These are phyloP conservation scores for Cephus pulcher DNA, from an alignment of 2,888 invertebrate species.

Conservation along the genomic window DNA sequence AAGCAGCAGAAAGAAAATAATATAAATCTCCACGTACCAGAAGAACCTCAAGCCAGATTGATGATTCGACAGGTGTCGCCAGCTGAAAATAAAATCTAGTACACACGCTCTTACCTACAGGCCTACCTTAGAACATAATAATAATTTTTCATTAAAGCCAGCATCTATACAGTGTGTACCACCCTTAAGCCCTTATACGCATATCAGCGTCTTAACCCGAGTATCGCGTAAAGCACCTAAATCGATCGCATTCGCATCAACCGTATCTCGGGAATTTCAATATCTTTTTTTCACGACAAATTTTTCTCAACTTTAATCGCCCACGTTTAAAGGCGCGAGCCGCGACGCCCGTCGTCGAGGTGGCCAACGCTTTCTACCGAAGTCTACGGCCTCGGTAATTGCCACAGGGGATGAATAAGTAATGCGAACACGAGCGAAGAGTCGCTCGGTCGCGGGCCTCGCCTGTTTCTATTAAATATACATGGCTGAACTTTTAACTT, in stretches of 20 bases:
- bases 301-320: neutral
- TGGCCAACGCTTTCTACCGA: neutral
- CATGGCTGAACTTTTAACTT: slow-evolving; percentile 23
- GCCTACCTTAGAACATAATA: neutral
- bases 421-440: slow-evolving; percentile 48
- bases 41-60: neutral
- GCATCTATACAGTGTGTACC: neutral
- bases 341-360: neutral
- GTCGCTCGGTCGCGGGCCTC: slow-evolving; percentile 48
- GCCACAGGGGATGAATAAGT: slow-evolving; percentile 48
- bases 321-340: neutral
- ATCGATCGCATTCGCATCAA: neutral
- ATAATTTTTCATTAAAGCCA: neutral
- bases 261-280: neutral
- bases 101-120: neutral
- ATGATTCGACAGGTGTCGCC: neutral
- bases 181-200: neutral
- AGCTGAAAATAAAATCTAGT: neutral
- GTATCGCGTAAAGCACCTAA: neutral
- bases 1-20: slow-evolving; percentile 27
- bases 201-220: neutral
- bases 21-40: neutral
- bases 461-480: slow-evolving; percentile 52
- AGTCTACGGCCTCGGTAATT: slow-evolving; percentile 37
- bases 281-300: neutral